Evolutionary conservation across 2,797 vertebrate genomes (phyloP).

Genomic region (Propithecus deckenii): DNA sequence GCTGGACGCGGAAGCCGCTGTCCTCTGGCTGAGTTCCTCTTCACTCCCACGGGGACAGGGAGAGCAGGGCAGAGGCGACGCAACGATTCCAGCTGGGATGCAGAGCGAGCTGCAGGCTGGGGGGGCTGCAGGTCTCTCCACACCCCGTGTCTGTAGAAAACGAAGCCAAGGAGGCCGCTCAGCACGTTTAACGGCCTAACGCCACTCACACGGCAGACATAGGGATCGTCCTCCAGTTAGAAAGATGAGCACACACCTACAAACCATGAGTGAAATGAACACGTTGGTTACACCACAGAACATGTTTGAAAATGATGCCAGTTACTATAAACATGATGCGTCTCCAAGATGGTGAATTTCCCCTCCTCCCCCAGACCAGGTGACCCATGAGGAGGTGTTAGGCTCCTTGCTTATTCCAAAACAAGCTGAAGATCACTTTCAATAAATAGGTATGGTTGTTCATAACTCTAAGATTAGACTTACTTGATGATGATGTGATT

Average conservation of each 20-base stretch:
- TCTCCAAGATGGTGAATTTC: rapidly evolving
- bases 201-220: rapidly evolving
- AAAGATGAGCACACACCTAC: neutral
- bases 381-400: rapidly evolving
- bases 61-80: neutral
- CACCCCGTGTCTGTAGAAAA: neutral
- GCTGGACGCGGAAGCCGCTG: conserved; percentile 54
- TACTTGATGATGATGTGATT: neutral
- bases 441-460: neutral
- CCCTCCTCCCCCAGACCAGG: neutral
- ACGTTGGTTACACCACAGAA: neutral
- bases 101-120: rapidly evolving
- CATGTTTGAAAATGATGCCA: neutral
- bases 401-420: neutral
- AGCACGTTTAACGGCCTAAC: rapidly evolving
- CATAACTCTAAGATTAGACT: neutral
- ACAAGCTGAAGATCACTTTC: neutral
- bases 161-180: neutral
- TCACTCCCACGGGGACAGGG: neutral
- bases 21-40: conserved; percentile 46
- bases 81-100: neutral
- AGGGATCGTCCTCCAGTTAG: rapidly evolving
- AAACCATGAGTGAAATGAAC: neutral
- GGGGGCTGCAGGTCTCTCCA: rapidly evolving
- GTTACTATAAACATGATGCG: rapidly evolving